Percentiles rank a stretch among this genome's conserved stretches.
phyloP scores from a whole-genome alignment of 1,140 invertebrate species.

The Papilio polyxenes region DNA sequence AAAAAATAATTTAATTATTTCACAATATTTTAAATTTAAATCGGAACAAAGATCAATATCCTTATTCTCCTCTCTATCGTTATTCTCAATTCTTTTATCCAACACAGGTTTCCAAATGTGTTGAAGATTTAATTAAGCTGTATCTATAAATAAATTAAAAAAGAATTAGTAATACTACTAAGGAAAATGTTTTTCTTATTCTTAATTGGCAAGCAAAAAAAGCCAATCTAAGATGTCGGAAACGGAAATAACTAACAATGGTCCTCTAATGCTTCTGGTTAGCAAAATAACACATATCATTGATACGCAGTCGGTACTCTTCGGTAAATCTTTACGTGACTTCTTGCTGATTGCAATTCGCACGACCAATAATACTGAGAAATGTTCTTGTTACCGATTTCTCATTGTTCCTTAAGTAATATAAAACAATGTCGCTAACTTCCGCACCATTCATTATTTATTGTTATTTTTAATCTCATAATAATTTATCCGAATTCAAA shows the following conservation, averaged over 20 bases:
- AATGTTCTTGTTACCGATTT: slow-evolving; percentile 35
- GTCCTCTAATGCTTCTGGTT: slow-evolving; percentile 33
- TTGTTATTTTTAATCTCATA: slow-evolving; percentile 18
- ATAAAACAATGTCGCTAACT: slow-evolving; percentile 23
- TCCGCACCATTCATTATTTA: slow-evolving; percentile 18
- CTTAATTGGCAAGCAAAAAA: slow-evolving; percentile 15
- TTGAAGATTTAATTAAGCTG: no score
- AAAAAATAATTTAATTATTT: no score
- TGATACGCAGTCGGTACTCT: slow-evolving; percentile 33
- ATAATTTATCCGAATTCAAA: not conserved
- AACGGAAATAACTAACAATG: slow-evolving; percentile 26
- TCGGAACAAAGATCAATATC: no score
- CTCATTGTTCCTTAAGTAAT: slow-evolving; percentile 36
- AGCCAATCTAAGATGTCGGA: slow-evolving; percentile 2
- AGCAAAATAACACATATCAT: slow-evolving; percentile 8
- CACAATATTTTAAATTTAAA: no score
- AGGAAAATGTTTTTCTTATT: not conserved
- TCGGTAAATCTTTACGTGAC: slow-evolving; percentile 39
- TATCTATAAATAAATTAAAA: no score
- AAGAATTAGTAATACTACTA: no score
- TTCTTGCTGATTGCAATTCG: slow-evolving; percentile 31
- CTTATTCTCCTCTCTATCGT: no score
- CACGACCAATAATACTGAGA: slow-evolving; percentile 36
- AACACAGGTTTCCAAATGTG: no score
- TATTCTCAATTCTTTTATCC: no score